Evolutionary conservation across 2,113 vertebrate genomes (phyloP).

Genomic region (Podiceps cristatus): DNA sequence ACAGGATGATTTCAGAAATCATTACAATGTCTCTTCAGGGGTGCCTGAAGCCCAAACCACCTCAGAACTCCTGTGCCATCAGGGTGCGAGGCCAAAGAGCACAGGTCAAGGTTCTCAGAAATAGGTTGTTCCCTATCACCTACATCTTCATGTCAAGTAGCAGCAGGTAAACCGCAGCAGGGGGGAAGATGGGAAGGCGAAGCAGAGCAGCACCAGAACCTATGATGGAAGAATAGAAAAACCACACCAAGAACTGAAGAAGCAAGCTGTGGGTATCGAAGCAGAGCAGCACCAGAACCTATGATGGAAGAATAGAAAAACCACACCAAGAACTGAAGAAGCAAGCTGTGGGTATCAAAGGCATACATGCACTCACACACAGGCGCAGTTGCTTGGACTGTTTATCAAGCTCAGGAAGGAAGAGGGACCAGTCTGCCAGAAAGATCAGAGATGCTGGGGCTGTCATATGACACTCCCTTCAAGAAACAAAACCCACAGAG

Average conservation of each 20-base stretch:
- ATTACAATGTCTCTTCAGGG: not conserved
- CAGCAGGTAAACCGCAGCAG: not conserved
- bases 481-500: slow-evolving; percentile 63
- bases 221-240: not conserved
- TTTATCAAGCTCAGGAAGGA: slow-evolving; percentile 73
- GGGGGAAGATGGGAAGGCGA: not conserved
- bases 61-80: not conserved
- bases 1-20: not conserved
- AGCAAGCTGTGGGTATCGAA: not conserved
- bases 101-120: not conserved
- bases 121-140: not conserved
- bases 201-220: not conserved
- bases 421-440: slow-evolving; percentile 49
- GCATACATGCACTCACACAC: not conserved
- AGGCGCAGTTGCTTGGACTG: slow-evolving; percentile 1
- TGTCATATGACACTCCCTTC: slow-evolving; percentile 45
- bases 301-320: not conserved
- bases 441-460: slow-evolving; percentile 57
- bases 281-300: not conserved
- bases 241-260: not conserved
- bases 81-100: accelerated
- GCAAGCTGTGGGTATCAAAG: not conserved
- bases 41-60: not conserved
- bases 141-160: not conserved
- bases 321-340: not conserved